These are phyloP conservation scores for Antheraea mylitta DNA, from an alignment of 1,140 invertebrate genomes.

Conservation along the genomic window DNA sequence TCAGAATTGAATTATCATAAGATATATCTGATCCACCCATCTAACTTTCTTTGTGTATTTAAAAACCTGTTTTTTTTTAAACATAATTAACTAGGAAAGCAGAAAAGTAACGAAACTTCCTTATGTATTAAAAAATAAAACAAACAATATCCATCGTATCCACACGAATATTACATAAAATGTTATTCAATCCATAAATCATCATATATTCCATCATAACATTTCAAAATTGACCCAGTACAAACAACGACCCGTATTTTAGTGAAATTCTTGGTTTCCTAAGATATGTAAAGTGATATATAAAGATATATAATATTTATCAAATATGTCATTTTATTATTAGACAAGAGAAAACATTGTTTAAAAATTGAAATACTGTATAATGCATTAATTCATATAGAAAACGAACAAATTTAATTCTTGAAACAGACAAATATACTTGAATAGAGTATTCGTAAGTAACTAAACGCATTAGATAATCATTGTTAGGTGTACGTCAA, in stretches of 20 bases:
- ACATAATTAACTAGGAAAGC: too few species aligned
- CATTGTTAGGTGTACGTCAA: not conserved
- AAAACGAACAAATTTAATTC: too few species aligned
- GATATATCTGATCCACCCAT: too few species aligned
- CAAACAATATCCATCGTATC: not conserved
- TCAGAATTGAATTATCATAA: too few species aligned
- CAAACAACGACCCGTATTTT: constrained; percentile 28
- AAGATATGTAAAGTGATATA: too few species aligned
- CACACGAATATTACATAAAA: constrained; percentile 13
- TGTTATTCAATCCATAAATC: constrained; percentile 42
- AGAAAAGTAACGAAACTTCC: too few species aligned
- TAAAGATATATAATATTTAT: constrained; percentile 21
- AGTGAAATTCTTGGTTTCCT: constrained; percentile 64
- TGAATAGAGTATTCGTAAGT: not conserved
- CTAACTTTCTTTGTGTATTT: too few species aligned
- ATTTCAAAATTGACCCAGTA: constrained; percentile 44
- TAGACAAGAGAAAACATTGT: too few species aligned
- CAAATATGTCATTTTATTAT: too few species aligned
- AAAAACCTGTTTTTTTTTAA: too few species aligned
- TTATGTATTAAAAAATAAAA: not conserved
- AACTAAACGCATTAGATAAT: constrained; percentile 1
- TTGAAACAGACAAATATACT: not conserved
- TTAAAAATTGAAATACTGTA: too few species aligned
- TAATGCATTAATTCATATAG: too few species aligned
- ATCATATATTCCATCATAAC: constrained; percentile 63